Conservation (phyloP, 2,797 vertebrate species). For the Tragelaphus eurycerus region DNA sequence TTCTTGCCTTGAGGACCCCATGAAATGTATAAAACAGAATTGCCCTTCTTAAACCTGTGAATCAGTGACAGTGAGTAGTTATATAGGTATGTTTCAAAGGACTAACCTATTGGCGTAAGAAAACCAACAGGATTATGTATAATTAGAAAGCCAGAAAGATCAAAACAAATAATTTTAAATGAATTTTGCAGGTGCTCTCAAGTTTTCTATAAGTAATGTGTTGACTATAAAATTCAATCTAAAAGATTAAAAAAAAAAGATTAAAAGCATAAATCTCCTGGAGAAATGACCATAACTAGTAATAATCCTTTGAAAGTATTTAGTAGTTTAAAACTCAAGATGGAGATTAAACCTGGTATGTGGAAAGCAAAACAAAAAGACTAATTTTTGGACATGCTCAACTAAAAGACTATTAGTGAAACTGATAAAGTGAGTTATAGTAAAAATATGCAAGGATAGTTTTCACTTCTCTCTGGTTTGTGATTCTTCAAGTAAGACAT, state of each 20-base stretch:
- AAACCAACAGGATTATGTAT: background rate
- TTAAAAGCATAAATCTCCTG: background rate
- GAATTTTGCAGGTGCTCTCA: background rate
- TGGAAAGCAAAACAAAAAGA: background rate
- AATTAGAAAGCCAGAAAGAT: conserved; percentile 3
- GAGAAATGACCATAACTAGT: background rate
- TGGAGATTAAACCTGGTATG: background rate
- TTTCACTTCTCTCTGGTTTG: background rate
- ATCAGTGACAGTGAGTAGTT: background rate
- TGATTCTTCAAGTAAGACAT: background rate
- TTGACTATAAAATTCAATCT: conserved; percentile 3
- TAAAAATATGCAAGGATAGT: background rate
- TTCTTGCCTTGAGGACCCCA: background rate
- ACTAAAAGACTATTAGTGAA: background rate
- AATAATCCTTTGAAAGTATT: background rate
- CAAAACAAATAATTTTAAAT: background rate
- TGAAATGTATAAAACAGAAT: background rate
- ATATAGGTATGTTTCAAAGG: background rate
- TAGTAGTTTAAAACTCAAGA: background rate
- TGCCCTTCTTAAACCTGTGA: background rate
- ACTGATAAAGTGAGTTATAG: background rate
- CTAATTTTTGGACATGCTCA: background rate
- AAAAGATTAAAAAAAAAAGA: conserved; percentile 25
- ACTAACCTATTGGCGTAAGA: background rate
- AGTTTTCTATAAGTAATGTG: background rate